Evolutionary conservation across 2,888 invertebrate genomes (phyloP), one percentile per base, ranked within the genome.

Genomic region (Macrophya alboannulata): DNA sequence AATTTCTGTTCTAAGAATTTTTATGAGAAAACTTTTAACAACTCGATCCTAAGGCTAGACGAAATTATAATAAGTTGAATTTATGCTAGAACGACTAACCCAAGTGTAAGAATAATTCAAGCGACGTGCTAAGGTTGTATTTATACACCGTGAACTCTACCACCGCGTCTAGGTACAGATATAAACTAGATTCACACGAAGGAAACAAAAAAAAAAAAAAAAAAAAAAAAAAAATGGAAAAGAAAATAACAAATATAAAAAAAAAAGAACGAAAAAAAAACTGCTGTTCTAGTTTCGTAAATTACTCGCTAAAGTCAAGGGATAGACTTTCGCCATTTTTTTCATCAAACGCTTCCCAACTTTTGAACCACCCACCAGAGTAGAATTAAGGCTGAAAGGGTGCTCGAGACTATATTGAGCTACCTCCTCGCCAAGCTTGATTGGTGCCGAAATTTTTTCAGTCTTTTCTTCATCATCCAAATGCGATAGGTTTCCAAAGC

Each of bases 11-110:
- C 62, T 81, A 12, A n/a, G 59, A 59, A 81, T 81, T 81, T 81
- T 81, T 81, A 81, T 43, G 81, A 81, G 81, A 43, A 59, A 81
- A 81, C 81, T 81, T 81, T 81, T 62, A 62, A 37, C 81, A 25
- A 81, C 81, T 81, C 43, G 77, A 77, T 55, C 37, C 55, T 17
- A 48, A 62, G 43, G 81, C 81, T 81, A 59, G 81, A 81, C 62
- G 62, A 62, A 62, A 77, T 77, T 59, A 81, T 59, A 59, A 79
- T 59, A 81, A 81, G 81, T 59, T 81, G n/a, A 81, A 81, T 81
- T 81, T 81, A 81, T 81, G 81, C 59, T 8, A 62, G 59, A 15
- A 76, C n/a, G n/a, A 77, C 55, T 55, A 77, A 51, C n/a, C 8
- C 77, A 4, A 37, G 77, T 77, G 17, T 55, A 77, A 55, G 55